phyloP scores from a whole-genome alignment of 1,140 invertebrate genomes.

The Trichoplusia ni region DNA sequence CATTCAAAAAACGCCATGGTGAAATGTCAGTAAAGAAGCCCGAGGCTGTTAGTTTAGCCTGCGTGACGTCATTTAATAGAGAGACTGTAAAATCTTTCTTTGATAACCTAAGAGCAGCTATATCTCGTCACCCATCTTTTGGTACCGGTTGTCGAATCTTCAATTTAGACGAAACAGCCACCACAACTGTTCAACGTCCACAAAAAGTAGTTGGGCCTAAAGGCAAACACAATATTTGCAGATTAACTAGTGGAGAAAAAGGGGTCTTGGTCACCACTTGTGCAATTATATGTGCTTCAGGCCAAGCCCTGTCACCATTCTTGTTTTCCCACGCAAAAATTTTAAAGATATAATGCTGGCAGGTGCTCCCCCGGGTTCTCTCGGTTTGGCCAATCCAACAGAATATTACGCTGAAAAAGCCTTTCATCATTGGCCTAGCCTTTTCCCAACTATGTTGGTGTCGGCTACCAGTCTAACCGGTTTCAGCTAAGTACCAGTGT shows the following conservation, averaged over 20 bases:
- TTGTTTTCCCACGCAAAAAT: constrained; percentile 62
- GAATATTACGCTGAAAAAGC: no score
- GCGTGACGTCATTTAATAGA: no score
- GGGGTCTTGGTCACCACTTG: constrained; percentile 71
- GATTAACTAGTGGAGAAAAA: constrained; percentile 70
- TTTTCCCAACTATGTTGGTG: no score
- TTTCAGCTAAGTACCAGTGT: no score
- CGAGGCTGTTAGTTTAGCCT: no score
- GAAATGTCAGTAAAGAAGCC: no score
- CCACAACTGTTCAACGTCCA: constrained; percentile 73
- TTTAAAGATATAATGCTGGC: constrained; percentile 60
- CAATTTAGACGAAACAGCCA: constrained; percentile 73
- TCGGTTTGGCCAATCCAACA: constrained; percentile 63
- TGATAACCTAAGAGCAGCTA: no score
- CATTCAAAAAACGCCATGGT: no score
- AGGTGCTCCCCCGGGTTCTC: constrained; percentile 57
- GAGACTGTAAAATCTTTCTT: no score
- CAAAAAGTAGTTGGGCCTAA: constrained; percentile 58
- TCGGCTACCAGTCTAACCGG: no score
- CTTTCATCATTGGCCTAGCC: no score
- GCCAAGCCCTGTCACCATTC: constrained; percentile 42
- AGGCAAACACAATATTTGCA: constrained; percentile 52
- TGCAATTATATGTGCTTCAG: constrained; percentile 55
- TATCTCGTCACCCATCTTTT: constrained; percentile 27
- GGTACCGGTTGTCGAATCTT: constrained; percentile 50